Base-by-base conservation (phyloP, 64 coral and sea anemone genomes). In the Cladopsammia gracilis region DNA sequence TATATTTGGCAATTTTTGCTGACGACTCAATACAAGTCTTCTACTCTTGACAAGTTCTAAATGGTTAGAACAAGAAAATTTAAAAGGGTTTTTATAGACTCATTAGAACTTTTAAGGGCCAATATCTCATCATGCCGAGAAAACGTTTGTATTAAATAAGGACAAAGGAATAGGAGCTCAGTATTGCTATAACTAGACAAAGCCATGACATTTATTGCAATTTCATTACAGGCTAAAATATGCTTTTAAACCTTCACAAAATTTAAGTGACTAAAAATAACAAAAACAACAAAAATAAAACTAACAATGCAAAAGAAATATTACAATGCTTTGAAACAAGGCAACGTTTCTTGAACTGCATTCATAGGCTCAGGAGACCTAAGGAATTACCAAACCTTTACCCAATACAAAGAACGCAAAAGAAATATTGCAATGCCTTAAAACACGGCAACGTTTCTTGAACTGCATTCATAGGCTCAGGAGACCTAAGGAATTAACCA, bases 161-260 rank as follows among this genome's bases (percentile, higher is more conserved):
- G 34, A 34, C 34, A 34, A 34, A 34, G 34, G 2, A 34, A 34
- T 34, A 34, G 34, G 34, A 34, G 34, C 34, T 34, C 34, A 34
- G 34, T 34, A 34, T 34, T 34, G 2, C 34, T 34, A 34, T 34
- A 34, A 34, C 53, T 12, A 56, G 12, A 56, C 53, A 65, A 84
- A 22, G 44, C 78, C n/a, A 25, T 64, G 62, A 18, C 62, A 10
- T 84, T 79, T 67, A 84, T 48, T 84, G 60, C 43, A 48, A 25
- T 68, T 84, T 48, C 43, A 66, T 84, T 84, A 82, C 25, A 62
- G 20, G 24, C 13, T 58, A 61, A 48, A 82, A 34, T 62, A 62
- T 79, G 6, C 6, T 44, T 61, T 77, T 82, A 50, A 79, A 13
- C 58, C 26, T 6, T 12, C 25, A 45, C 16, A 62, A 12, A 46